Evolutionary conservation across 1,140 invertebrate genomes (phyloP), one percentile per base, ranked within the genome.

Genomic region (Venustaconcha ellipsiformis): DNA sequence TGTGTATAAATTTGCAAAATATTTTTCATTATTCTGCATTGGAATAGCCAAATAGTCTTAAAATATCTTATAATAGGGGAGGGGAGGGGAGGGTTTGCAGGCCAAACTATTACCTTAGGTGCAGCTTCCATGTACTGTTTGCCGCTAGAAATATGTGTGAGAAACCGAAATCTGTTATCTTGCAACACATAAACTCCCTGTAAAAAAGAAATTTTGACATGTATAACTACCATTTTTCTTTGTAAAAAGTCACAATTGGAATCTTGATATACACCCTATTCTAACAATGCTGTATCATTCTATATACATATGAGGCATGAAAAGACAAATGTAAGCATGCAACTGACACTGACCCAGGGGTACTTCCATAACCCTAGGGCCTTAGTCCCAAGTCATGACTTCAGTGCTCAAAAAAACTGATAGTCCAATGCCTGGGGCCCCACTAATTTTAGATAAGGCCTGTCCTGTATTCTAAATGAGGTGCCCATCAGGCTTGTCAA

Each of bases 141-240:
- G 48, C 94, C 94, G 83, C 93, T 94, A 20, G 96, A 96, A 37
- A 99, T 94, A 86, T 94, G 95, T 59, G 93, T 94, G 1, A 99
- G 90, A 86, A 99, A 96, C 74, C 96, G 92, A 88, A 99, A 99
- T 73, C 93, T 93, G 90, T 98, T 98, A 86, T 99, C 98, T 90
- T 98, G 96, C n/a, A 99, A 91, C 48, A 99, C 96, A 91, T 99
- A 99, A 48, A 99, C 95, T 13, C 98, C 98, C 91, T 92, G 75
- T 72, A 89, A 87, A 26, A 65, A 70, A 80, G 79, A 68, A 15
- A 66, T 67, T 23, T 67, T 18, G 65, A 18, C 13, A 20, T 67
- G 65, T 62, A n/a, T 1, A 62, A 18, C 18, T 62, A 62, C 5
- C 14, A 64, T 23, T 64, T 14, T 12, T 68, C 30, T 57, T n/a